These are phyloP conservation scores for Aphaenogaster floridana DNA, from an alignment of 1,140 invertebrate species.

Conservation along the genomic window DNA sequence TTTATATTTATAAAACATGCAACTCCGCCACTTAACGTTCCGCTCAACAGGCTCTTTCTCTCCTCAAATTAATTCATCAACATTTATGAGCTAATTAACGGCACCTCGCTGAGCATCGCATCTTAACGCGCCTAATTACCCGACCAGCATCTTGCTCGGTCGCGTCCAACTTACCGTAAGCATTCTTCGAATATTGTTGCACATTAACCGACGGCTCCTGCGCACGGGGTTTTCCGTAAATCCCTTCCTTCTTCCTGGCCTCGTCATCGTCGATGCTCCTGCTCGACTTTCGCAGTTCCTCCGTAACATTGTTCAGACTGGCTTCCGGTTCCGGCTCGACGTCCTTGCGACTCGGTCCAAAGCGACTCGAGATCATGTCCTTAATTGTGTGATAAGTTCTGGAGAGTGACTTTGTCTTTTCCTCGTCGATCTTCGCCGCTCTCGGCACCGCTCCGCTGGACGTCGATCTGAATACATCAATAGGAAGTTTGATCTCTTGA, in stretches of 20 bases:
- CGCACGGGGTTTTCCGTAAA: slow-evolving; percentile 88
- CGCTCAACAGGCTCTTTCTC: slow-evolving; percentile 16
- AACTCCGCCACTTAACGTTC: slow-evolving; percentile 27
- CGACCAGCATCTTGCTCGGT: background rate
- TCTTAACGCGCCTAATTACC: slow-evolving; percentile 6
- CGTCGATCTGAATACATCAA: slow-evolving; percentile 72
- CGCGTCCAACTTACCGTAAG: slow-evolving; percentile 78
- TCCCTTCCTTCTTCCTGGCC: slow-evolving; percentile 85
- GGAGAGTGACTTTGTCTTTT: slow-evolving; percentile 89
- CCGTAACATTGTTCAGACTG: slow-evolving; percentile 89
- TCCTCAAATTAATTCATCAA: slow-evolving; percentile 41
- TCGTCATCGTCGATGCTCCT: slow-evolving; percentile 84
- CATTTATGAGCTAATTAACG: slow-evolving; percentile 56
- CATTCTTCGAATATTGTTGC: slow-evolving; percentile 85
- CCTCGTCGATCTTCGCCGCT: slow-evolving; percentile 84
- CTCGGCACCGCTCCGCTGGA: slow-evolving; percentile 78
- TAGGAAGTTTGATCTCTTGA: slow-evolving; percentile 10
- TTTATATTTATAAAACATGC: slow-evolving; percentile 46
- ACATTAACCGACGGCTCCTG: slow-evolving; percentile 82
- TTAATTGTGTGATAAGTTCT: slow-evolving; percentile 94
- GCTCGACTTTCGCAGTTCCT: slow-evolving; percentile 88
- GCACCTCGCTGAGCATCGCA: slow-evolving; percentile 10
- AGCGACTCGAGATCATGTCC: slow-evolving; percentile 94
- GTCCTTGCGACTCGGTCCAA: slow-evolving; percentile 89
- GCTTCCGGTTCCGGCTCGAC: slow-evolving; percentile 87